Evolutionary conservation across 92 coral and sea anemone genomes (phyloP), one percentile per base, ranked within the genome.

Genomic region (Epizoanthus stellaris): DNA sequence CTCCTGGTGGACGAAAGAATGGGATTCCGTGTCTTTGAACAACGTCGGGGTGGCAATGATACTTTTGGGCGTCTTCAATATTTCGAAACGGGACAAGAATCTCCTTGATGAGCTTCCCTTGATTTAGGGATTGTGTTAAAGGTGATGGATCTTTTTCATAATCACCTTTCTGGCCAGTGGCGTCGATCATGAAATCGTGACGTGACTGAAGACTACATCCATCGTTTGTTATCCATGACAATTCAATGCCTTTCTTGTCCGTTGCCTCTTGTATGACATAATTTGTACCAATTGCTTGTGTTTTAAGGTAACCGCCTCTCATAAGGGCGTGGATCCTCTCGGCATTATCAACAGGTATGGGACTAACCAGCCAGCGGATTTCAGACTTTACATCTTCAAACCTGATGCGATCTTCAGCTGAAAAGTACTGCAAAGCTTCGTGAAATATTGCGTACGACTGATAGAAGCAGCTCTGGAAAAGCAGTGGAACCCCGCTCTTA

Each of bases 341-440:
- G 20, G 88, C 88, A 85, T 85, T 85, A 76, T 85, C 83, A 54
- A 85, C 81, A 36, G 88, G 88, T 43, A 85, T 76, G 20, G 88
- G 88, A 23, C 88, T 75, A n/a, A 67, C 80, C 17, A 76, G 62
- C 23, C 61, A 66, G 43, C 80, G 84, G 38, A 85, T 71, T 40
- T 85, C 88, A 16, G 88, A 70, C 43, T 85, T 65, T 2, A 75
- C 59, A 38, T 54, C 84, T 38, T 85, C 76, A 52, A 85, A 85
- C 39, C 88, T 67, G 83, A 85, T 85, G 74, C 88, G 88, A 85
- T 85, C 88, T 68, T 85, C 88, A 0, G 88, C 88, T 21, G 88
- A 85, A 57, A 85, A 75, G 76, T 66, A 85, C 45, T 77, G 76
- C 4, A 85, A 39, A 36, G 75, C 81, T 38, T 85, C 88, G 77